These are phyloP conservation scores for Drosophila suboccidentalis DNA, from an alignment of 2,888 invertebrate genomes.

Conservation along the genomic window DNA sequence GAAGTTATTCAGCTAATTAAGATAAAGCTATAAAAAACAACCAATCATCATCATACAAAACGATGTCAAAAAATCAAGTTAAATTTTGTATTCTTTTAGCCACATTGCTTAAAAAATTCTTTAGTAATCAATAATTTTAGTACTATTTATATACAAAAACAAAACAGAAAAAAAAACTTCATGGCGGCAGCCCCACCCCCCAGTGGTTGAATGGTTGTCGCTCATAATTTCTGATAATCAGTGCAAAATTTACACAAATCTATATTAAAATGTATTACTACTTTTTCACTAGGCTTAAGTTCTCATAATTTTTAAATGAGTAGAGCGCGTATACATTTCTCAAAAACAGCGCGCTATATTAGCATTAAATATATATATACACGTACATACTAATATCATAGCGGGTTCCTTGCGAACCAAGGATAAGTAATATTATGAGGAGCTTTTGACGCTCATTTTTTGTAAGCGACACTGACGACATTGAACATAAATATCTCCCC, in stretches of 20 bases:
- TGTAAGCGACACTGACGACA: constrained; percentile 52
- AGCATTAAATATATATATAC: constrained; percentile 56
- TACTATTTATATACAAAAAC: constrained; percentile 32
- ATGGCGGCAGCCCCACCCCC: constrained; percentile 44
- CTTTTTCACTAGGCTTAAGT: constrained; percentile 71
- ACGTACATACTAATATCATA: constrained; percentile 44
- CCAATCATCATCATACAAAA: constrained; percentile 18
- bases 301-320: constrained; percentile 64
- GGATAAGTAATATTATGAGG: constrained; percentile 19
- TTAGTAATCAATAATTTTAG: constrained; percentile 32
- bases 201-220: constrained; percentile 42
- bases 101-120: constrained; percentile 35
- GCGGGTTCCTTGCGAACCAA: constrained; percentile 46
- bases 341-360: constrained; percentile 51
- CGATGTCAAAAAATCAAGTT: constrained; percentile 32
- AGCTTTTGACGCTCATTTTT: constrained; percentile 49
- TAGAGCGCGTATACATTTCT: constrained; percentile 56
- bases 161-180: constrained; percentile 41
- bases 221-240: constrained; percentile 69
- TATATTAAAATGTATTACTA: constrained; percentile 61
- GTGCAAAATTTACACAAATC: constrained; percentile 64
- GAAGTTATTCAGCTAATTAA: constrained; percentile 33
- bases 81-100: constrained; percentile 51
- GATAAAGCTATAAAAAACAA: constrained; percentile 16
- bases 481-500: constrained; percentile 48